phyloP scores from a whole-genome alignment of 2,888 invertebrate genomes.

The Ectobius pallidus region DNA sequence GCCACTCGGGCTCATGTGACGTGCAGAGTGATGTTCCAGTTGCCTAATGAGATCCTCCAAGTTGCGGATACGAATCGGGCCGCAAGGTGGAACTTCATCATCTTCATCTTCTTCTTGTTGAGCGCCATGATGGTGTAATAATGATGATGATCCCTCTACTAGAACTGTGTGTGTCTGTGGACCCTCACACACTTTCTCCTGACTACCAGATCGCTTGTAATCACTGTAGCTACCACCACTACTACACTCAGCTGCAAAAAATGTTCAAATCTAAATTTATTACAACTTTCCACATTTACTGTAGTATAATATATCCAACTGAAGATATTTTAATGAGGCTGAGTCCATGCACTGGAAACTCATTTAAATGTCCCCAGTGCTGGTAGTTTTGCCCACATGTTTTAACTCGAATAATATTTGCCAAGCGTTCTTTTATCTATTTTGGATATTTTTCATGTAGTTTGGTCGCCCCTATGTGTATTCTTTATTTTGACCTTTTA shows the following conservation, averaged over 20 bases:
- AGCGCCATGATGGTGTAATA: conserved; percentile 52
- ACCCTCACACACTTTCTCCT: conserved; percentile 77
- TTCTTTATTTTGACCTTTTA: too few relatives aligned
- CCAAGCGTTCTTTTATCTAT: too few relatives aligned
- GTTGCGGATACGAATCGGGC: conserved; percentile 84
- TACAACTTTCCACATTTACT: too few relatives aligned
- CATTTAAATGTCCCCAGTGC: too few relatives aligned
- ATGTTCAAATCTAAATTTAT: neutral
- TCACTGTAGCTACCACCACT: conserved; percentile 56
- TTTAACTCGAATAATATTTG: too few relatives aligned
- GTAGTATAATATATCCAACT: too few relatives aligned
- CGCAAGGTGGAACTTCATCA: conserved; percentile 77
- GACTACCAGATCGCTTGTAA: conserved; percentile 63
- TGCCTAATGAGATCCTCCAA: conserved; percentile 90
- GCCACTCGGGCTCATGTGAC: conserved; percentile 90
- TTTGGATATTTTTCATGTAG: too few relatives aligned
- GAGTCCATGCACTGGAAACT: too few relatives aligned
- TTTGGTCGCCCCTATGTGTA: too few relatives aligned
- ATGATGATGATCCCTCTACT: conserved; percentile 53
- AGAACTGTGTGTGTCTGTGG: conserved; percentile 61
- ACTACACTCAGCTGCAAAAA: conserved; percentile 36
- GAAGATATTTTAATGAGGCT: too few relatives aligned
- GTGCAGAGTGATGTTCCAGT: conserved; percentile 82
- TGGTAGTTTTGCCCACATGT: too few relatives aligned
- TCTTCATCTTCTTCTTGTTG: conserved; percentile 65